Base-by-base conservation (phyloP, 2,888 invertebrate genomes). In the Ephialtes manifestator region DNA sequence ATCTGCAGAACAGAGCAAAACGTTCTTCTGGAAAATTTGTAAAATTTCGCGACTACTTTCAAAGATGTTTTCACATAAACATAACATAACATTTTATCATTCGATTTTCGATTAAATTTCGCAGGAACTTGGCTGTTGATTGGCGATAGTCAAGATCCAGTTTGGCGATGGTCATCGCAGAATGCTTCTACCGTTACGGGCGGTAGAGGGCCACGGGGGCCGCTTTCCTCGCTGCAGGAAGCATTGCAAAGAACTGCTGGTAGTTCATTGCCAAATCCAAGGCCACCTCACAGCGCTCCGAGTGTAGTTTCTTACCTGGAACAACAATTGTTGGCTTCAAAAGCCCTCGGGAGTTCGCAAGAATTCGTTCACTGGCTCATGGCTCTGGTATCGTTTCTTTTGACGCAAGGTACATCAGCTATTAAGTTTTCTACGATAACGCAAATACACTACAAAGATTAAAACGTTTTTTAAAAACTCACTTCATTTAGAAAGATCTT, bases 281-380 rank as follows among this genome's bases (percentile, higher is more conserved):
- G 92, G 67, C 89, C 92, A 72, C 92, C 93, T 10, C 92, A 94
- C 58, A 93, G 92, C 68, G 93, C 91, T 20, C 89, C 93, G 0
- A 93, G 93, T 43, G 91, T 93, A 20, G 92, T 93, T 39, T 93
- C 94, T 4, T 94, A 94, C 72, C 94, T 97, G 58, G 98, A 98
- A 93, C 96, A 96, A 88, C 98, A 98, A 92, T 94, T 97, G 81
- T 95, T 97, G 35, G 95, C 96, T 75, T 96, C 97, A 81, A 95
- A 96, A 72, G 96, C 96, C 72, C 95, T 98, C 79, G 95, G 96
- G 11, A 97, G 97, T 4, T 92, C 96, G 0, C 93, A 95, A 1
- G 98, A 98, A 94, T 98, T 97, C 93, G 95, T 96, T 18, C 97
- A 97, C 94, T 98, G 98, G 97, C 92, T 97, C 85, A 93, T 95